A percentile compares a stretch with the other conserved stretches of the same genome.
These are phyloP conservation scores for Hypomecis atomaria DNA, from an alignment of 2,888 invertebrate species.

Conservation along the genomic window DNA sequence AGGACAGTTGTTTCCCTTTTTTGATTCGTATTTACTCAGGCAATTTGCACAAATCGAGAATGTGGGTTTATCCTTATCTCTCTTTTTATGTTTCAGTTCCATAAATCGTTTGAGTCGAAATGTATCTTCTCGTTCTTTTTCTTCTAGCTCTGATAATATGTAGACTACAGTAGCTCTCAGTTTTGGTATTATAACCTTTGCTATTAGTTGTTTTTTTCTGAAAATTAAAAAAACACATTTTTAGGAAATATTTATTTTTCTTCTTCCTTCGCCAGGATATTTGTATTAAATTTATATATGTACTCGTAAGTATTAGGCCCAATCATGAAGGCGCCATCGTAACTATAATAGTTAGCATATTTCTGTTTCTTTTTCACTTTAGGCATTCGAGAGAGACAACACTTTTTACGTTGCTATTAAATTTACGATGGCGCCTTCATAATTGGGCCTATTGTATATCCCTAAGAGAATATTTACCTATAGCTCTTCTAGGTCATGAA, in stretches of 20 bases:
- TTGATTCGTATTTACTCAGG: neutral
- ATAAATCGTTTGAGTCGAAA: slow-evolving; percentile 52
- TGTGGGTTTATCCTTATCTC: neutral
- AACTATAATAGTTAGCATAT: no score
- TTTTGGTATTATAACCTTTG: slow-evolving; percentile 53
- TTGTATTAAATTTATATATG: no score
- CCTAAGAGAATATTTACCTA: no score
- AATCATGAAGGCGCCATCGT: no score
- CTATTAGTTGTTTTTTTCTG: slow-evolving; percentile 56
- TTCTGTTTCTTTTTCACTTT: neutral
- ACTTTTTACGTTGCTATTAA: no score
- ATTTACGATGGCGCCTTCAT: no score
- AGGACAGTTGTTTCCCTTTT: neutral
- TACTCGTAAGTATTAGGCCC: no score
- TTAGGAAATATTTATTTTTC: neutral
- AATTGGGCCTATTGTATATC: no score
- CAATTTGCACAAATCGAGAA: neutral
- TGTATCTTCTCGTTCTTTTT: slow-evolving; percentile 52
- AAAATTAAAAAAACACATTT: slow-evolving; percentile 12
- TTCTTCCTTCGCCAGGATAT: no score
- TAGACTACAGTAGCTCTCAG: slow-evolving; percentile 47
- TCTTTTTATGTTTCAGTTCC: slow-evolving; percentile 40
- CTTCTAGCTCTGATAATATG: slow-evolving; percentile 52
- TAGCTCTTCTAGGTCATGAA: no score
- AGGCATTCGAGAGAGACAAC: no score